Base-by-base conservation (phyloP, 2,888 invertebrate species). In the Sminthurides aquaticus region DNA sequence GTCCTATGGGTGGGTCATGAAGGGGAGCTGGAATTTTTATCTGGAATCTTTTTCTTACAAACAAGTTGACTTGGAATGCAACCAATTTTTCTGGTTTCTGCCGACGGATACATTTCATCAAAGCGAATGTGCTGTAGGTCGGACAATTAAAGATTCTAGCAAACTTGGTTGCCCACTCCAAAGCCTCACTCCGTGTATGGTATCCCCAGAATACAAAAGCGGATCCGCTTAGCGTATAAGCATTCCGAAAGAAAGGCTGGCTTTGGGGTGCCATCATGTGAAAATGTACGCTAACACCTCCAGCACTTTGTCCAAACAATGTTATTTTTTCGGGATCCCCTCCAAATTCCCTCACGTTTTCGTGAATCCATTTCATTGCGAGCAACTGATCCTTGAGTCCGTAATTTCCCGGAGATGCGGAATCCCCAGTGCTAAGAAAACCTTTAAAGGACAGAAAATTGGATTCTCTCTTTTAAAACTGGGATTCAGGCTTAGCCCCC, bases 191-290 rank as follows among this genome's bases (percentile, higher is more conserved):
- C n/a, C 5, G 67, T 2, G 63, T 57, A 34, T 55, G 65, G 25
- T 68, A 48, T 18, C 66, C 63, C 71, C 71, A 72, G 34, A 67
- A 66, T 20, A 67, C 67, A 52, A 72, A 72, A 11, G 65, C 68
- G 18, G 64, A 58, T 2, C 71, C 71, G 60, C 67, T 67, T 5
- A 71, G 25, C 1, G 69, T 65, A 20, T 64, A 54, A 3, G 66
- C 71, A n/a, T 49, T 59, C 2, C 28, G 56, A 26, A 70, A 70
- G 43, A 57, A 63, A 34, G 56, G 8, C 43, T 28, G 26, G 1
- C 60, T 57, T 22, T 28, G 55, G 11, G 49, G 34, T 2, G 67
- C 28, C 22, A 67, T 54, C 67, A 67, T 57, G 26, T 67, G 67
- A 3, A 67, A n/a, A 52, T 67, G 67, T 8, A 48, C 60, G 22